Conservation (phyloP, 2,888 invertebrate genomes). For the Anoplius nigerrimus region DNA sequence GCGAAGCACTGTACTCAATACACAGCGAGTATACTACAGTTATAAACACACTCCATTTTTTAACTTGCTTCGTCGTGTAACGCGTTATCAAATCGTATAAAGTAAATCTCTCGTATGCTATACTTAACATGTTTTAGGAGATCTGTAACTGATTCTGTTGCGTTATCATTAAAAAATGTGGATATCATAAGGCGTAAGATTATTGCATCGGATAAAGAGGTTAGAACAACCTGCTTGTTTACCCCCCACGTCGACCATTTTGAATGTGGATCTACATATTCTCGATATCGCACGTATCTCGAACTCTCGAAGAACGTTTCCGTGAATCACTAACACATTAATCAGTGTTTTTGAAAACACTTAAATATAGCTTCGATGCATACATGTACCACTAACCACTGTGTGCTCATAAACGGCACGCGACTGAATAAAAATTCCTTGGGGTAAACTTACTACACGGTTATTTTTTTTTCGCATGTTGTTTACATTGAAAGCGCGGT, state of each 20-base stretch:
- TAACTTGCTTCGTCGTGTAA: constrained; percentile 2
- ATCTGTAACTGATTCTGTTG: neutral
- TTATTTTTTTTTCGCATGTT: no score
- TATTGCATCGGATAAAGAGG: constrained; percentile 55
- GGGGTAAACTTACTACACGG: no score
- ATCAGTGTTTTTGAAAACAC: no score
- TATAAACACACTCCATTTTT: constrained; percentile 56
- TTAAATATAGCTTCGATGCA: no score
- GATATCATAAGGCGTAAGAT: constrained; percentile 9
- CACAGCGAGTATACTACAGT: constrained; percentile 50
- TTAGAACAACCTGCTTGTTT: constrained; percentile 68
- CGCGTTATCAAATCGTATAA: neutral
- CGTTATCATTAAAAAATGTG: constrained; percentile 2
- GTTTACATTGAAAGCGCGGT: no score
- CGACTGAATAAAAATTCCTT: no score
- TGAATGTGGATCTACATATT: constrained; percentile 41
- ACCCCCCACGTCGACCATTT: constrained; percentile 67
- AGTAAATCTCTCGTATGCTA: neutral
- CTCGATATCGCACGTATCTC: no score
- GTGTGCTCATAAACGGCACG: no score
- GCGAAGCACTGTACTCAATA: constrained; percentile 62
- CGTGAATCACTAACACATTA: no score
- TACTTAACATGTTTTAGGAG: neutral
- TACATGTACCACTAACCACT: no score
- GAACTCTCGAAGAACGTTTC: no score